Evolutionary conservation across 64 coral and sea anemone species (phyloP).

Genomic region (Acropora yongei): DNA sequence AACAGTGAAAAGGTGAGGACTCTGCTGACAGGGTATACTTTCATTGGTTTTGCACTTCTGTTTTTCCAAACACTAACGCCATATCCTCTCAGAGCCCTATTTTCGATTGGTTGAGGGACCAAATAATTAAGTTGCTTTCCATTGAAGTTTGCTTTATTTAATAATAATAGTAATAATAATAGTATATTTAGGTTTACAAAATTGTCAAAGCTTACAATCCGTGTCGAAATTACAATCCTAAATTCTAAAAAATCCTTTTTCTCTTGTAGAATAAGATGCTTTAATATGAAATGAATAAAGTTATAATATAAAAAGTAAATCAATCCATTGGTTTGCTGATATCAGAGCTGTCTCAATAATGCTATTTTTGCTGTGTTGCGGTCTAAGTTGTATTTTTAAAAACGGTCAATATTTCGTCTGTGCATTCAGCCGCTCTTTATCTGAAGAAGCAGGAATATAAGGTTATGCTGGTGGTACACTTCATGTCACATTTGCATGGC

Average conservation of each 20-base stretch:
- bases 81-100: too few species aligned
- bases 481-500: slow-evolving; percentile 15
- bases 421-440: slow-evolving; percentile 29
- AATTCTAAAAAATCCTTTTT: neutral
- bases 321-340: neutral
- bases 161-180: too few species aligned
- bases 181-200: too few species aligned
- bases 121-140: too few species aligned
- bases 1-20: too few species aligned
- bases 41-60: too few species aligned
- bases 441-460: slow-evolving; percentile 37
- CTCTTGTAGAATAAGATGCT: slow-evolving; percentile 24
- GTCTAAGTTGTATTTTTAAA: slow-evolving; percentile 45
- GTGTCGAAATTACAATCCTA: too few species aligned
- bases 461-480: slow-evolving; percentile 24
- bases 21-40: too few species aligned
- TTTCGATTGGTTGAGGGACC: too few species aligned
- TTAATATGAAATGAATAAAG: slow-evolving; percentile 18
- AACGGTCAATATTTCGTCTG: slow-evolving; percentile 34
- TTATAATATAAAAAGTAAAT: slow-evolving; percentile 20
- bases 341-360: slow-evolving; percentile 22
- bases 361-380: slow-evolving; percentile 41
- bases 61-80: too few species aligned
- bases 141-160: too few species aligned
- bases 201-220: too few species aligned